Conservation (phyloP, 1,140 invertebrate species). For the Solenopsis invicta region DNA sequence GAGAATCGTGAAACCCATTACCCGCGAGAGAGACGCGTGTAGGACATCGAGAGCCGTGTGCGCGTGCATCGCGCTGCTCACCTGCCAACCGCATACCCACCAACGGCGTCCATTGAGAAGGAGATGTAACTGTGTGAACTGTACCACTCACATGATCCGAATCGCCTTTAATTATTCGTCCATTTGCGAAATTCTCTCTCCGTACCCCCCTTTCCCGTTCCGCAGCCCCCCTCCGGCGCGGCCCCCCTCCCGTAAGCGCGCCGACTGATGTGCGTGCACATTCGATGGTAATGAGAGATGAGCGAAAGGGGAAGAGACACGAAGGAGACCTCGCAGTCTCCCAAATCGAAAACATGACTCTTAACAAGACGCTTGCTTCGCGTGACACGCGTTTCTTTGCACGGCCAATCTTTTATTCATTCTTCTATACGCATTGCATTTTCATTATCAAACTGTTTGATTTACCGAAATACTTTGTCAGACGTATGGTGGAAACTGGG, state of each 20-base stretch:
- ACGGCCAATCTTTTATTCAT: background rate
- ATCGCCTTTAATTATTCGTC: conserved; percentile 79
- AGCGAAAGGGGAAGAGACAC: conserved; percentile 54
- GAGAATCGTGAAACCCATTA: conserved; percentile 73
- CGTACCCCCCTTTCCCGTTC: background rate
- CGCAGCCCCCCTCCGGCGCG: background rate
- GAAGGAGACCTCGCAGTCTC: background rate
- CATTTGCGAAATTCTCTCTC: conserved; percentile 76
- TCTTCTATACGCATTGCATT: background rate
- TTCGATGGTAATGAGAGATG: conserved; percentile 63
- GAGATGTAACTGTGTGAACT: conserved; percentile 82
- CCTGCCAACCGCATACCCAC: conserved; percentile 68
- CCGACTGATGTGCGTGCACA: conserved; percentile 6
- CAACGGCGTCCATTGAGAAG: conserved; percentile 78
- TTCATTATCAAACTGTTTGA: background rate
- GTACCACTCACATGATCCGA: conserved; percentile 82
- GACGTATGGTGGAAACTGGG: background rate
- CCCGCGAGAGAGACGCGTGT: background rate
- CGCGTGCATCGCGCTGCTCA: conserved; percentile 45
- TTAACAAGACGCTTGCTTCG: background rate
- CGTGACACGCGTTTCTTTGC: background rate
- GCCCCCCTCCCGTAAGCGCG: background rate
- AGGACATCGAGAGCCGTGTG: background rate
- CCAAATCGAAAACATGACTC: conserved; percentile 29
- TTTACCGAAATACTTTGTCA: background rate